Base-by-base conservation (phyloP, 2,113 vertebrate species). In the Astur gentilis region DNA sequence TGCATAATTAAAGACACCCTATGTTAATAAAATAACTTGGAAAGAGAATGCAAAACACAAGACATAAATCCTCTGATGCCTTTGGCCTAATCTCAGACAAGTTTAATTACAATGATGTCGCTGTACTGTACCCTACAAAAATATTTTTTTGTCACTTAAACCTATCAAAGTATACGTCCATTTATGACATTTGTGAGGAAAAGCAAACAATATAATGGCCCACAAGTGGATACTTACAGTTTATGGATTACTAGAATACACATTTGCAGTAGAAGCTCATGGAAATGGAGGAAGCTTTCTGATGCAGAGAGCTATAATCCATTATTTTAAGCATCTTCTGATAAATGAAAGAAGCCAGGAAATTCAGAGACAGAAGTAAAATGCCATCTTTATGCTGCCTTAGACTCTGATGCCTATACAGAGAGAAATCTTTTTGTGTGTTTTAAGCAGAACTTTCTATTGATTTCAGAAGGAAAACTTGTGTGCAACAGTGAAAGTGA, bases 1-100 rank as follows among this genome's bases (percentile, higher is more conserved):
- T 98, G 96, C 96, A 98, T 98, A 98, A 98, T 98, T 98, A 98
- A 98, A 98, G 93, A 83, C 95, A 98, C 58, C 78, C 94, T 97
- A 89, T 94, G 96, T 97, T 98, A 98, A 97, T 98, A 98, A 98
- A 98, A 98, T 96, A 97, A 97, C 95, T 96, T 83, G 54, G 89
- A 96, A 97, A 95, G 93, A 97, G 72, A 82, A 91, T 77, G 83
- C 47, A 97, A 76, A 97, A 96, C 71, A 91, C 31, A 80, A 94
- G 50, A 61, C 86, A 91, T 96, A 98, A 98, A 97, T 98, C 93
- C 91, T 82, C 87, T 91, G 92, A 95, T 89, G 95, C 83, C 82
- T 97, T 98, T 96, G 92, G 95, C 97, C 97, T 98, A 97, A 96
- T 97, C 96, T 98, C 76, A 96, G 70, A 81, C 87, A 97, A 96